Evolutionary conservation across 2,797 vertebrate genomes (phyloP).

Genomic region (Sternotherus odoratus): DNA sequence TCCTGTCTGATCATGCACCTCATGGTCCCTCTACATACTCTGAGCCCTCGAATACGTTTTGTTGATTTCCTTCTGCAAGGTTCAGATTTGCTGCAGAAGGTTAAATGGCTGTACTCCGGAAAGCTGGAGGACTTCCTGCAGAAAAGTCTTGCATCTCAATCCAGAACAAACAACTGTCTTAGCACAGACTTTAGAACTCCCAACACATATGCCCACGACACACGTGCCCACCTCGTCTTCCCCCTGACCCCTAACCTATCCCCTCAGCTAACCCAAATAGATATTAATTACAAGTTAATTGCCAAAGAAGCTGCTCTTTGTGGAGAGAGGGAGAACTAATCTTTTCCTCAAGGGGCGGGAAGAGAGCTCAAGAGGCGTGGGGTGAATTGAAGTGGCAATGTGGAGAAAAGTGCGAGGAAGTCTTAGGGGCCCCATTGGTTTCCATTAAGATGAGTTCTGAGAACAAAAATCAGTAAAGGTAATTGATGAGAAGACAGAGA

Average conservation of each 20-base stretch:
- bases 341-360: background rate
- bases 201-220: background rate
- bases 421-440: background rate
- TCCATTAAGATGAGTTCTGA: background rate
- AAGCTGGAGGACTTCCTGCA: background rate
- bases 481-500: background rate
- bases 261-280: background rate
- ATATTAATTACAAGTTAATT: background rate
- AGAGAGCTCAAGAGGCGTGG: background rate
- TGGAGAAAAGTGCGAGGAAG: background rate
- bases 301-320: background rate
- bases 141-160: background rate
- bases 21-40: background rate
- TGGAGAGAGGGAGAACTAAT: no score
- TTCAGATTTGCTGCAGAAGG: background rate
- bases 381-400: background rate
- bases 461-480: background rate
- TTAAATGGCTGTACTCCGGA: background rate
- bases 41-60: background rate
- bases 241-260: background rate
- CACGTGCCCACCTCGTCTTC: background rate
- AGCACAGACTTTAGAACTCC: background rate
- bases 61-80: background rate
- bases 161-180: background rate
- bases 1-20: background rate